These are phyloP conservation scores for Erebia ligea DNA, from an alignment of 2,888 invertebrate genomes.

Conservation along the genomic window DNA sequence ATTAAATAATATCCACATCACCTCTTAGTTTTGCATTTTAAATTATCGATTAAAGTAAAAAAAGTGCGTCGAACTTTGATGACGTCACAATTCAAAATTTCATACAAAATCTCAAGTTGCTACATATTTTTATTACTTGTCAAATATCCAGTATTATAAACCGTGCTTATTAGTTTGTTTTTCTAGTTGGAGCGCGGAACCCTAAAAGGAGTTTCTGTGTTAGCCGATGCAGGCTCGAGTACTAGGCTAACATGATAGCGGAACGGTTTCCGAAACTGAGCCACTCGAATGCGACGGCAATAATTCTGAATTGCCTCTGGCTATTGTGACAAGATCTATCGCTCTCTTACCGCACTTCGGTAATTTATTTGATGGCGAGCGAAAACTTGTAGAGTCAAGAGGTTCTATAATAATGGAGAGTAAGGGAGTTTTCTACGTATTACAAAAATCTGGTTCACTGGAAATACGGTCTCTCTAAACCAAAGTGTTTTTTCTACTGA, in stretches of 20 bases:
- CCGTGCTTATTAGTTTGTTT: too few relatives aligned
- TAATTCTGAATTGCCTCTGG: slow-evolving; percentile 6
- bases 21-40: too few relatives aligned
- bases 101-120: too few relatives aligned
- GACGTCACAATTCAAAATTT: too few relatives aligned
- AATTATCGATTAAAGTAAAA: too few relatives aligned
- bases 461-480: too few relatives aligned
- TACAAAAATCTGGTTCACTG: neutral
- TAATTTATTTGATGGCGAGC: slow-evolving; percentile 25
- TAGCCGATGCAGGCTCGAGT: neutral
- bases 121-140: too few relatives aligned
- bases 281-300: neutral
- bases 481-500: too few relatives aligned
- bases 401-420: neutral
- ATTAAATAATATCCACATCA: too few relatives aligned
- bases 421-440: neutral
- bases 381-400: slow-evolving; percentile 22
- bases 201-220: neutral
- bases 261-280: slow-evolving; percentile 5
- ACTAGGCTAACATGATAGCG: slow-evolving; percentile 14
- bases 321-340: slow-evolving; percentile 18
- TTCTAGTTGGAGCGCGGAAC: neutral
- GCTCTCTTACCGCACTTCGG: slow-evolving; percentile 17
- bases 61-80: too few relatives aligned
- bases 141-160: too few relatives aligned